Percentiles rank a stretch among this genome's conserved stretches.
These are phyloP conservation scores for Leucoraja ocellata DNA, from an alignment of 2,797 vertebrate genomes.

Conservation along the genomic window DNA sequence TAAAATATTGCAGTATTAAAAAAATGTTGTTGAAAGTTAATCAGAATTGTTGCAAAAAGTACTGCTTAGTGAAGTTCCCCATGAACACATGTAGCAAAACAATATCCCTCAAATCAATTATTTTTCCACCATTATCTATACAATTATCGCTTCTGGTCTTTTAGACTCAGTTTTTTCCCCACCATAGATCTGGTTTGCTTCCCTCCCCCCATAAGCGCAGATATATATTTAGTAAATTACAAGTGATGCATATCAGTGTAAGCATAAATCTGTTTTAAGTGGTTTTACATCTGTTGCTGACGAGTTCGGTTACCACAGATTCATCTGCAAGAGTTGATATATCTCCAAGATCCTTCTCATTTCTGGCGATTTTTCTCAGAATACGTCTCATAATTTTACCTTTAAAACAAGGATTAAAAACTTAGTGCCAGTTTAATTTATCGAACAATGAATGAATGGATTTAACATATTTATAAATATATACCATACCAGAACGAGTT, in stretches of 20 bases:
- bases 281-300: slow-evolving; percentile 70
- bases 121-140: slow-evolving; percentile 8
- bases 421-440: not conserved
- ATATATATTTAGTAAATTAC: not conserved
- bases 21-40: not conserved
- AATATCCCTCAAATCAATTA: slow-evolving; percentile 4
- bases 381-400: slow-evolving; percentile 94
- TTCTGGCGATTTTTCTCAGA: slow-evolving; percentile 80
- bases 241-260: not conserved
- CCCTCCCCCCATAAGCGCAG: too few species aligned
- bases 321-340: slow-evolving; percentile 82
- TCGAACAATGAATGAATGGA: slow-evolving; percentile 1
- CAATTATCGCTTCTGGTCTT: not conserved
- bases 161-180: not conserved
- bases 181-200: not conserved
- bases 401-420: slow-evolving; percentile 46
- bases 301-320: slow-evolving; percentile 76
- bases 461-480: slow-evolving; percentile 25
- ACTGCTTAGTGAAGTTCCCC: not conserved
- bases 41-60: not conserved
- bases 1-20: not conserved
- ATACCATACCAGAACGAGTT: slow-evolving; percentile 81
- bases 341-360: slow-evolving; percentile 82
- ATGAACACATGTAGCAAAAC: not conserved
- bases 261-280: not conserved